Base-by-base conservation (phyloP, 1,140 invertebrate genomes). In the Steinernema feltiae region DNA sequence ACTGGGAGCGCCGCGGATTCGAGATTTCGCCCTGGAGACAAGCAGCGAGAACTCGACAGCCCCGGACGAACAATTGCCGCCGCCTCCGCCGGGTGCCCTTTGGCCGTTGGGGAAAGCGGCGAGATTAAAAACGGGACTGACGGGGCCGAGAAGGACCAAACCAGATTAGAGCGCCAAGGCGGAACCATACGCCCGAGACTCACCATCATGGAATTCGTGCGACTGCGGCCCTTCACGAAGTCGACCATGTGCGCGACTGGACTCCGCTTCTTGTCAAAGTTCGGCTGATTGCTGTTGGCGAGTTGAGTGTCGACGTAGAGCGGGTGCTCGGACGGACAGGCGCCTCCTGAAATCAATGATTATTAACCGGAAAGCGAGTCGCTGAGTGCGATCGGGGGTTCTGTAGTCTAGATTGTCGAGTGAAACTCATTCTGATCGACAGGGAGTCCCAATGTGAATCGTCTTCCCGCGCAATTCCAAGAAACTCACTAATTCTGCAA, bases 131-230 rank as follows among this genome's bases (percentile, higher is more conserved):
- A 18, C 7, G 7, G 35, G 18, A 7, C 35, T 18, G 18, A 18
- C 7, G 35, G 18, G 35, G 35, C 35, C 7, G 35, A n/a, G n/a
- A n/a, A 41, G 35, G 35, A 18, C 35, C 35, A 41, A 41, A 41
- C 53, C 7, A 63, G 53, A 63, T 63, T 63, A 63, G 53, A 27
- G 15, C 12, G 53, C 53, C 53, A 27, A 15, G 53, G 53, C 53
- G 53, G 53, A 27, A 63, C 15, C 15, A 21, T 18, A 41, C 7
- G 35, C 35, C 18, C 35, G 24, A 15, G 53, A 63, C 53, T 63
- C 53, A 63, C 53, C 53, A 63, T 63, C 53, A 63, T 63, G 53
- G 53, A 63, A 27, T 63, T 63, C 24, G 53, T 63, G 53, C 53
- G 53, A 21, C 53, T 63, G 53, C 53, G 53, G 12, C 53, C 53